Percentiles rank a stretch among this genome's conserved stretches.
These are phyloP conservation scores for Penaeus japonicus DNA, from an alignment of 1,140 invertebrate genomes.

Conservation along the genomic window DNA sequence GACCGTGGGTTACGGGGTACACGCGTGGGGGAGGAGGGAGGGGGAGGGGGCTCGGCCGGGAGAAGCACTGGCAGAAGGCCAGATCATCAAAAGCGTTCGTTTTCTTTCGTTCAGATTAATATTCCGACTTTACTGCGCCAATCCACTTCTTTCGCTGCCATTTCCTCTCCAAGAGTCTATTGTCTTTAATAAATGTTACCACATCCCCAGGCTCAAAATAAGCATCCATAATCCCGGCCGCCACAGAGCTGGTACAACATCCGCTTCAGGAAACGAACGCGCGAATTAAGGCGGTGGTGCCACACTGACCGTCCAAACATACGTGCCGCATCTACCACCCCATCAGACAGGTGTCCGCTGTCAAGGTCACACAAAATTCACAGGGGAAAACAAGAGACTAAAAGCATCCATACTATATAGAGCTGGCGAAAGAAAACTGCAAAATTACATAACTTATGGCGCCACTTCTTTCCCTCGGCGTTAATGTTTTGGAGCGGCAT, in stretches of 20 bases:
- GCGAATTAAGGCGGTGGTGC: not conserved
- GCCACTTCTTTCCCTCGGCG: too few species aligned
- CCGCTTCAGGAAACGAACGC: not conserved
- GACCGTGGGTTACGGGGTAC: not conserved
- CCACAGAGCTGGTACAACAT: too few species aligned
- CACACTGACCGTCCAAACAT: not conserved
- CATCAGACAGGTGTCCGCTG: not conserved
- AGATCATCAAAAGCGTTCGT: not conserved
- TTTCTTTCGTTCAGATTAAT: not conserved
- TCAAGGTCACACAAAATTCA: slow-evolving; percentile 1
- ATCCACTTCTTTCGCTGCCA: too few species aligned
- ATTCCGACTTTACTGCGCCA: not conserved
- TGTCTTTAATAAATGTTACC: too few species aligned
- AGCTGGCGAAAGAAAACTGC: too few species aligned
- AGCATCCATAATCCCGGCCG: too few species aligned
- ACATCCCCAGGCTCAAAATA: too few species aligned
- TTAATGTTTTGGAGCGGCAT: too few species aligned
- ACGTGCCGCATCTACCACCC: not conserved
- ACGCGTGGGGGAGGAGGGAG: not conserved
- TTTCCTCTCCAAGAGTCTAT: too few species aligned
- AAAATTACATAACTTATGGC: too few species aligned
- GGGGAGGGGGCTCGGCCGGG: not conserved
- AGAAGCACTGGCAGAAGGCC: not conserved
- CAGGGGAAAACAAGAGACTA: too few species aligned
- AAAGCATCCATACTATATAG: too few species aligned